phyloP scores from a whole-genome alignment of 2,888 invertebrate genomes.

The Deilephila elpenor region DNA sequence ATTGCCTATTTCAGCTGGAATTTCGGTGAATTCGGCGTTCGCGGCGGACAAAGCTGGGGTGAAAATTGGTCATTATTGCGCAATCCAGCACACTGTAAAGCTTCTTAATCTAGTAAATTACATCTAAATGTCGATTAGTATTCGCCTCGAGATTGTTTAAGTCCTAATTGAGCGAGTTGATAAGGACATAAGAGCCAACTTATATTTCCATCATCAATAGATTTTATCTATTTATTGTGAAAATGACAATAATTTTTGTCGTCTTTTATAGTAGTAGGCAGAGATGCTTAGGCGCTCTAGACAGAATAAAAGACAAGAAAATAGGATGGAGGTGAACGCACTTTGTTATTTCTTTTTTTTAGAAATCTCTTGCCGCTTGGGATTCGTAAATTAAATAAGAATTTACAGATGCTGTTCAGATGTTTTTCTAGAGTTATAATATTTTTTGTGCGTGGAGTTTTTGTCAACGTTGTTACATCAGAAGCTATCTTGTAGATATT shows the following conservation, averaged over 20 bases:
- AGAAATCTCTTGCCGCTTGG: not conserved
- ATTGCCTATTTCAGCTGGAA: not conserved
- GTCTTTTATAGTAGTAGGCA: not conserved
- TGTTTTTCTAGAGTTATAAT: no score
- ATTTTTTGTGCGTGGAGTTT: no score
- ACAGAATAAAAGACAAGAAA: constrained; percentile 20
- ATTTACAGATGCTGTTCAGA: no score
- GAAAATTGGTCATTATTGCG: not conserved
- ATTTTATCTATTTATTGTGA: not conserved
- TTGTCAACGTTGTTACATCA: no score
- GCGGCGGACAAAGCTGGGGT: not conserved
- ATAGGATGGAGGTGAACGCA: constrained; percentile 13
- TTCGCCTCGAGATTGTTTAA: not conserved
- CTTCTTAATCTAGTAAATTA: constrained; percentile 7
- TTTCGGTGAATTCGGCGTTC: not conserved
- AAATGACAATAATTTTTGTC: not conserved
- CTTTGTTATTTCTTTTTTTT: not conserved
- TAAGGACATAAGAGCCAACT: not conserved
- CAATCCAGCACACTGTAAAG: not conserved
- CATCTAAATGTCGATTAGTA: not conserved
- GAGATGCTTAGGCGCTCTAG: not conserved
- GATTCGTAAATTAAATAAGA: constrained; percentile 4
- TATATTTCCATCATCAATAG: not conserved
- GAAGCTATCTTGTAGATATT: no score
- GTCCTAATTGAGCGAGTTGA: not conserved